Conservation (phyloP, 2,888 invertebrate species). For the Helicoverpa assulta region DNA sequence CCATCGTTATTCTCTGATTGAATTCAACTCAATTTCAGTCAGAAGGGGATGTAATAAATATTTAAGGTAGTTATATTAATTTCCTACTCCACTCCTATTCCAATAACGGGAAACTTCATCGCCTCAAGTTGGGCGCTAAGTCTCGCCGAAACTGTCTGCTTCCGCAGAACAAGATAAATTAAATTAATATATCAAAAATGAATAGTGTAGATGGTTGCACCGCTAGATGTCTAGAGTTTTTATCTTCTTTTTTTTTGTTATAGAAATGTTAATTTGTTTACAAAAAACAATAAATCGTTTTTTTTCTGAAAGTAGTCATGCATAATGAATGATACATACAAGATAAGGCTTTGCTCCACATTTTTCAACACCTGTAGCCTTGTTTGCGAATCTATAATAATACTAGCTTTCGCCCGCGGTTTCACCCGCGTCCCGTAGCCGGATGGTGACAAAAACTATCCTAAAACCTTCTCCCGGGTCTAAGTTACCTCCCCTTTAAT, state of each 20-base stretch:
- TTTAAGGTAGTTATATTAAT: constrained; percentile 62
- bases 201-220: constrained; percentile 10
- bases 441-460: too few relatives aligned
- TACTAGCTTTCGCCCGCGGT: too few relatives aligned
- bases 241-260: too few relatives aligned
- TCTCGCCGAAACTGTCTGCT: constrained; percentile 70
- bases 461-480: too few relatives aligned
- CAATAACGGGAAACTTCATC: constrained; percentile 65
- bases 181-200: constrained; percentile 71
- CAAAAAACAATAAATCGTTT: too few relatives aligned
- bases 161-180: constrained; percentile 74
- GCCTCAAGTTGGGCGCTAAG: constrained; percentile 64
- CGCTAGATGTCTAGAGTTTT: background rate
- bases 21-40: constrained; percentile 34
- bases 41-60: constrained; percentile 55
- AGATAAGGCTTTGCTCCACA: too few relatives aligned
- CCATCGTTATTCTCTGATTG: constrained; percentile 30
- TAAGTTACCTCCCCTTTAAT: too few relatives aligned
- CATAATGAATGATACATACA: too few relatives aligned
- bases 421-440: too few relatives aligned
- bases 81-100: constrained; percentile 62
- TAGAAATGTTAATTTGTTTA: constrained; percentile 1
- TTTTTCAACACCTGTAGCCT: too few relatives aligned
- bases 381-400: too few relatives aligned
- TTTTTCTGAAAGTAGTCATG: too few relatives aligned